Conservation (phyloP, 2,797 vertebrate species). For the Chaenodraco wilsoni region DNA sequence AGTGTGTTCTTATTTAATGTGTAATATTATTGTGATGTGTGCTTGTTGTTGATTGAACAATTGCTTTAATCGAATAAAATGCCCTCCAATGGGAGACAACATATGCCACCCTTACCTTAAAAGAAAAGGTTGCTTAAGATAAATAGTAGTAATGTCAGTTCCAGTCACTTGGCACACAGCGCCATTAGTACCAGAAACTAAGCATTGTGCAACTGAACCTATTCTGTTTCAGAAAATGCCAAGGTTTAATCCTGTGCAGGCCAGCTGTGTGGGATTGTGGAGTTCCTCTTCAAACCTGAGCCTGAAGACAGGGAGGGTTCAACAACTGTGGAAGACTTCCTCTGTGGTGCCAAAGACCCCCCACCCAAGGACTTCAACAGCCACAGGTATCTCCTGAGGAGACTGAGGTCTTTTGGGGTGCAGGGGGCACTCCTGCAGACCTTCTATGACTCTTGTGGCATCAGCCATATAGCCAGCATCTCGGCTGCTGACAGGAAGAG, state of each 20-base stretch:
- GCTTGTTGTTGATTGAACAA: background rate
- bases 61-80: background rate
- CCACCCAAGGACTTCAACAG: no score
- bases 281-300: no score
- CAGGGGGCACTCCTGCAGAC: no score
- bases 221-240: conserved; percentile 5
- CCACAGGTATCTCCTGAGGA: no score
- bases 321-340: no score
- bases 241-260: background rate
- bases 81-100: background rate
- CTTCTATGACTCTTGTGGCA: no score
- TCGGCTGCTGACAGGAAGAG: no score
- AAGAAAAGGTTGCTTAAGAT: background rate
- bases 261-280: no score
- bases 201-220: background rate
- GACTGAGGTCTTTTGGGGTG: no score
- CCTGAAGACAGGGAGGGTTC: no score
- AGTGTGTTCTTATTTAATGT: background rate
- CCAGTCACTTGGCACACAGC: background rate
- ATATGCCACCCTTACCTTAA: background rate
- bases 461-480: no score
- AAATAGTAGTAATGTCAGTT: background rate
- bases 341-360: no score
- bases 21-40: background rate
- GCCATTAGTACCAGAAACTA: background rate